Percentiles rank a stretch among this genome's conserved stretches.
These are phyloP conservation scores for Melieria picta DNA, from an alignment of 2,888 invertebrate species.

Conservation along the genomic window DNA sequence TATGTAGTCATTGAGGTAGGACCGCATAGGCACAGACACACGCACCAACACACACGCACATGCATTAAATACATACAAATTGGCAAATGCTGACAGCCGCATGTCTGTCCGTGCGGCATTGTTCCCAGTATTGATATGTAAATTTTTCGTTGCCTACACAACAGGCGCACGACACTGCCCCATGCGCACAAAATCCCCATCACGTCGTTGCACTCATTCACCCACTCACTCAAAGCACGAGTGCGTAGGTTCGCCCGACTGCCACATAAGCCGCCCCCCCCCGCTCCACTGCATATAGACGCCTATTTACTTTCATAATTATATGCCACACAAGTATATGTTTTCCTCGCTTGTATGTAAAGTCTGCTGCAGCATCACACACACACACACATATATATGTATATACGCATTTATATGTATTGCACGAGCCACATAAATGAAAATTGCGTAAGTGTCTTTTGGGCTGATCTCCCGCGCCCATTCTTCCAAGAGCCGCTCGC, in stretches of 20 bases:
- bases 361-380: constrained; percentile 2
- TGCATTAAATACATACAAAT: not conserved
- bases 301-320: constrained; percentile 19
- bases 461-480: too few relatives aligned
- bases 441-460: not conserved
- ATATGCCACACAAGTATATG: constrained; percentile 11
- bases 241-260: not conserved
- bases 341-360: not conserved
- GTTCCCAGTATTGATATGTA: constrained; percentile 3
- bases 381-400: constrained; percentile 4
- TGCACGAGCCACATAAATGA: not conserved
- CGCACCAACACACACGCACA: not conserved
- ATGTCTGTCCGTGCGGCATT: constrained; percentile 8
- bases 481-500: too few relatives aligned
- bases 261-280: too few relatives aligned
- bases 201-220: not conserved
- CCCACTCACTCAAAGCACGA: not conserved
- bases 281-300: too few relatives aligned
- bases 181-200: too few relatives aligned
- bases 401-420: not conserved
- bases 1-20: not conserved
- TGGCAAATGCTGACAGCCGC: not conserved
- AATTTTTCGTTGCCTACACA: constrained; percentile 22
- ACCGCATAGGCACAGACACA: not conserved
- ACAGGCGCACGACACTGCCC: constrained; percentile 8